phyloP scores from a whole-genome alignment of 2,113 vertebrate genomes.

The Takifugu bimaculatus region DNA sequence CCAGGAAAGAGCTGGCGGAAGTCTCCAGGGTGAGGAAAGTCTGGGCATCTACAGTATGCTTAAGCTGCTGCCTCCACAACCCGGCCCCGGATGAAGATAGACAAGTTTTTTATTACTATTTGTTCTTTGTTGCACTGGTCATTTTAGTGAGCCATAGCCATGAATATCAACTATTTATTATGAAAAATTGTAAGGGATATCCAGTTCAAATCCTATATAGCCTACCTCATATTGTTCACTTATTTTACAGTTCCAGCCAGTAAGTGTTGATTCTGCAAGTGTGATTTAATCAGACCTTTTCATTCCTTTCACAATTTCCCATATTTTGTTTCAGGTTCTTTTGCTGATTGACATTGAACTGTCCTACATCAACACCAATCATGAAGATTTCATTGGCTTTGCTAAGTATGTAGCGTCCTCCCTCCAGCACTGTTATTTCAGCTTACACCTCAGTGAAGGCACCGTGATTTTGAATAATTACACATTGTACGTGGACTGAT shows the following conservation, averaged over 20 bases:
- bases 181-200: no score
- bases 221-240: no score
- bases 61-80: no score
- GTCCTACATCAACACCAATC: constrained; percentile 99
- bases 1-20: no score
- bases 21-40: no score
- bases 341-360: constrained; percentile 95
- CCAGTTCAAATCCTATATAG: no score
- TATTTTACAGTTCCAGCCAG: not conserved
- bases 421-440: constrained; percentile 9
- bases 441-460: not conserved
- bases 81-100: no score
- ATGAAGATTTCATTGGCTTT: constrained; percentile 98
- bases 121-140: no score
- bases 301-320: constrained; percentile 18
- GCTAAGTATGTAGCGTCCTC: constrained; percentile 84
- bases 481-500: constrained; percentile 2
- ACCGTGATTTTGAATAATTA: constrained; percentile 14
- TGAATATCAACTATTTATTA: no score
- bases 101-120: no score
- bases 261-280: not conserved
- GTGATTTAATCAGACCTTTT: not conserved
- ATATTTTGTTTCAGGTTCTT: constrained; percentile 79
- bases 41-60: no score
- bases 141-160: no score